A percentile compares a stretch with the other conserved stretches of the same genome.
Conservation (phyloP, 2,113 vertebrate species). For the Psettodes erumei region DNA sequence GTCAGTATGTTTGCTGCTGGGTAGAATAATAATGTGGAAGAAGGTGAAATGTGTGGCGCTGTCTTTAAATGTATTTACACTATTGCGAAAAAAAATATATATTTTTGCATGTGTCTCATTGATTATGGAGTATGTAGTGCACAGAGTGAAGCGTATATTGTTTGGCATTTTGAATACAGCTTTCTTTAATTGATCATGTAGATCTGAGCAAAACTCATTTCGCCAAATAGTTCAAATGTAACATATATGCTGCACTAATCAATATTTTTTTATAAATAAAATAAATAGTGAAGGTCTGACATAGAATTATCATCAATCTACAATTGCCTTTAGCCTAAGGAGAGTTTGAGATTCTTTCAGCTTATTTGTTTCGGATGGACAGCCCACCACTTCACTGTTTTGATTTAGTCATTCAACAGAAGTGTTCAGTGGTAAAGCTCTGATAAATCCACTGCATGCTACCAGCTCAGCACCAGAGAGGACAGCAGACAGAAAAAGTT, state of each 20-base stretch:
- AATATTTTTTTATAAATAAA: neutral
- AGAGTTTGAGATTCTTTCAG: neutral
- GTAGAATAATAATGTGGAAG: neutral
- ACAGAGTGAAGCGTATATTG: neutral
- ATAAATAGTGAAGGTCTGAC: neutral
- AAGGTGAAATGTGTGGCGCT: neutral
- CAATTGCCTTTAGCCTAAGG: neutral
- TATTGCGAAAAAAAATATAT: neutral
- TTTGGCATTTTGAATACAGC: neutral
- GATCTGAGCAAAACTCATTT: neutral
- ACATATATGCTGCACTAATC: neutral
- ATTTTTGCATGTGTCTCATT: neutral
- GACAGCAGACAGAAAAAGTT: neutral
- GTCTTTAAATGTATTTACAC: neutral
- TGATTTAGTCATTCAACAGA: too few species aligned
- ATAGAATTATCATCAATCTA: neutral
- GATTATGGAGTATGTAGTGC: neutral
- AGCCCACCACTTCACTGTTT: neutral
- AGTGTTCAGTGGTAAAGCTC: neutral
- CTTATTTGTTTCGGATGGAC: neutral
- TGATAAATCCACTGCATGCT: neutral
- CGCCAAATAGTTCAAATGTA: neutral
- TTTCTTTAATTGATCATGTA: too few species aligned
- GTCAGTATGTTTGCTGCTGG: neutral
- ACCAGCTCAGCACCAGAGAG: neutral